Evolutionary conservation across 2,797 vertebrate species (phyloP), one percentile per base, ranked within the genome.

Genomic region (Pteropus rufus): DNA sequence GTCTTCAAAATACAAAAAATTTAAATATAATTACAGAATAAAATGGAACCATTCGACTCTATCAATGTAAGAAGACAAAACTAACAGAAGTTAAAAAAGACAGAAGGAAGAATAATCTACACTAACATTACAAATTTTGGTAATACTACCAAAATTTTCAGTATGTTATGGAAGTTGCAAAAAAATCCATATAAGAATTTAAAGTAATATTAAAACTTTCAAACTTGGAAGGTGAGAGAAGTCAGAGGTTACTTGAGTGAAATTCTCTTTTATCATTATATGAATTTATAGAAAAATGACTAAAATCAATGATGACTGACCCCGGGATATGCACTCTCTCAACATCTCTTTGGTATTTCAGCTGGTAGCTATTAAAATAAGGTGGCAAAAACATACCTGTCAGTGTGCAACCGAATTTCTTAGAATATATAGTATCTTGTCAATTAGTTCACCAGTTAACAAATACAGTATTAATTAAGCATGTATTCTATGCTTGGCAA

Each of bases 1-100:
- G 31, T 88, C 72, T 91, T 92, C 31, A 77, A 95, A 94, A 84
- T 70, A 52, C 11, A 11, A 29, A 77, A 91, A 19, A 64, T 12
- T 62, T 67, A 56, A 84, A 82, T 73, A 75, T 64, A n/a, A 15
- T 70, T 65, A 94, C n/a, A 93, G 46, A 93, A 89, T 58, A 92
- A 95, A 76, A 89, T 26, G 36, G 64, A 91, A 65, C 46, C 46
- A 65, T 39, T 62, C 49, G 93, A 29, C 12, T 5, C 46, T 76
- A 10, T 67, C 85, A 67, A 56, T 56, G 11, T 79, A 90, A 79
- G 21, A 86, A 87, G 36, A 23, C 11, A 75, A 16, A 65, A 26
- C 9, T 81, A 87, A 73, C 6, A 69, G 23, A 89, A 69, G 29
- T 18, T 84, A 24, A 85, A 14, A 58, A 36, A 44, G 19, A 60